These are phyloP conservation scores for Actinia tenebrosa DNA, from an alignment of 64 coral and sea anemone genomes.

Conservation along the genomic window DNA sequence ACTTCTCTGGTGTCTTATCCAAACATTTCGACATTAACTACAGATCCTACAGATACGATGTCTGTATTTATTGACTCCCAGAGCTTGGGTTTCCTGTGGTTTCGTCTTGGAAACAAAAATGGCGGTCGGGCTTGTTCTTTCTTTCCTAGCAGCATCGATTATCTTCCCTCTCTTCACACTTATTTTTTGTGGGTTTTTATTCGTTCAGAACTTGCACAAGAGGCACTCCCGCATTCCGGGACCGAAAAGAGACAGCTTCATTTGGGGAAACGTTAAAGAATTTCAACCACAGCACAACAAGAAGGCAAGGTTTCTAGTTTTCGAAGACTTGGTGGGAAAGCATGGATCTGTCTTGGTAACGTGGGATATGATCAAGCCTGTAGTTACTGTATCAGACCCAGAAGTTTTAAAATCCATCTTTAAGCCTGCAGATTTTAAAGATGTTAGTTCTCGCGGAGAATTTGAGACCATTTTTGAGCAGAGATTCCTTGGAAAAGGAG, in stretches of 20 bases:
- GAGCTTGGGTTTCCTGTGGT: neutral
- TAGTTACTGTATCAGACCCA: conserved; percentile 13
- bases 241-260: neutral
- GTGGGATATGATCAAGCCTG: neutral
- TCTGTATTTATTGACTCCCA: too few species aligned
- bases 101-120: neutral
- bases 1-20: too few species aligned
- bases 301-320: neutral
- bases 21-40: too few species aligned
- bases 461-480: neutral
- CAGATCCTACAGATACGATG: too few species aligned
- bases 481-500: conserved; percentile 9
- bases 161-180: conserved; percentile 6
- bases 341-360: conserved; percentile 8
- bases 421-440: neutral
- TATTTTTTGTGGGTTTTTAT: neutral
- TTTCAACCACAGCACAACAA: neutral
- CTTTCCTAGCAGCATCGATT: neutral
- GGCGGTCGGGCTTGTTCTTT: neutral
- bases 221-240: neutral
- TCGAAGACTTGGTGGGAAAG: conserved; percentile 7
- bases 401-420: neutral
- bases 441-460: neutral
- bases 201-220: conserved; percentile 15
- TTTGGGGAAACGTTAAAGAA: conserved; percentile 15